Base-by-base conservation (phyloP, 1,140 invertebrate genomes). In the Drepana arcuata region DNA sequence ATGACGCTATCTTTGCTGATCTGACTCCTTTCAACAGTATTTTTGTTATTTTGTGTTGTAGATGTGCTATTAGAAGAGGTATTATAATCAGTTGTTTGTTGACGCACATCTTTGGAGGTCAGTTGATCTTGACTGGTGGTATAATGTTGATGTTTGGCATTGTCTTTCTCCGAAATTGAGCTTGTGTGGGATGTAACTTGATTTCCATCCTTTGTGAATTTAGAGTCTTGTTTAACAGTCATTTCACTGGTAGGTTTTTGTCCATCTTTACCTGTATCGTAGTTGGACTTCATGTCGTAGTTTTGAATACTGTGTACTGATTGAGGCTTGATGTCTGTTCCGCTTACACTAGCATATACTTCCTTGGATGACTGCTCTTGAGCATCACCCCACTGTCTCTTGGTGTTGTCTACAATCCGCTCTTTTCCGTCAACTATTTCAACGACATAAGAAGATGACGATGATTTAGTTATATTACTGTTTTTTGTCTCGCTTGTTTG, bases 381-480 rank as follows among this genome's bases (percentile, higher is more conserved):
- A 2, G 78, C 66, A 52, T 83, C 73, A 14, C 82, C 86, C 59
- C 84, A 84, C 61, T 88, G 86, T 38, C 85, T 75, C 15, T 81
- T 82, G 27, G 84, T 81, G 41, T 74, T 79, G 29, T 87, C 86
- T 16, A 88, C 66, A 18, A 87, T 82, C n/a, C 84, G 62, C 63
- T 87, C 85, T 64, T 87, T 87, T n/a, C 86, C 86, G 50, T 88
- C 86, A 14, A 88, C 83, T 35, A 87, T 85, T 69, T 87, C 85
- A 28, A 87, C 75, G 6, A 86, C 85, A 40, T 87, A 85, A 26
- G 84, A 86, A 10, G 78, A 83, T 2, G 86, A 86, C 10, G 86
- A 84, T 11, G 84, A 86, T 63, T 87, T 86, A 35, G 74, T 72
- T 1, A 82, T 62, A 40, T 48, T 78, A 35, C 70, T 82, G 29